Evolutionary conservation across 2,888 invertebrate genomes (phyloP).

Genomic region (Hyposoter dolosus): DNA sequence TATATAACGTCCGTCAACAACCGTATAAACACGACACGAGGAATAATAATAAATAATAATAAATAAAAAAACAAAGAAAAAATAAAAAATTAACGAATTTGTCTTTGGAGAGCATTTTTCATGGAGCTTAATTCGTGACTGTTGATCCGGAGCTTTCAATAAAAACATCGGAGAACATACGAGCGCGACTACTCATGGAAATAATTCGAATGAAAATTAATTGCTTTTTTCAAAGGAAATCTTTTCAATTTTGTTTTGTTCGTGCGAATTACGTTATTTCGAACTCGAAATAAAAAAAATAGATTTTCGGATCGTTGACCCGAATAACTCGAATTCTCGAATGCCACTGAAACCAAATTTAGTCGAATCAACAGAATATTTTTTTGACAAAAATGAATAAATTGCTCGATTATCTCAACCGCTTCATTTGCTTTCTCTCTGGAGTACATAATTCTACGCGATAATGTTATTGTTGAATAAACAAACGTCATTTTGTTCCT

Average conservation of each 20-base stretch:
- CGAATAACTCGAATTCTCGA: background rate
- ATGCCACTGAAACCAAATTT: background rate
- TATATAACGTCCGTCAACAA: conserved; percentile 38
- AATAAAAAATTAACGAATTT: background rate
- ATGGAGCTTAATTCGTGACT: background rate
- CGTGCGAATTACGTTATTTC: background rate
- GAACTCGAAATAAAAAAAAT: background rate
- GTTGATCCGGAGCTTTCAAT: background rate
- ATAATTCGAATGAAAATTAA: conserved; percentile 37
- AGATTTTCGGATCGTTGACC: background rate
- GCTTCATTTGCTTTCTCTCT: too few relatives aligned
- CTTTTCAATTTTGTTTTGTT: background rate
- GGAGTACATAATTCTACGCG: too few relatives aligned
- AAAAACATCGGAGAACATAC: background rate
- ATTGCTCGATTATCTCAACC: too few relatives aligned
- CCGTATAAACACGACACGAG: conserved; percentile 4
- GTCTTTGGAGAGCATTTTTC: background rate
- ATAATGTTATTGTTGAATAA: too few relatives aligned
- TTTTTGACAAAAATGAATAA: too few relatives aligned
- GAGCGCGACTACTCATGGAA: background rate
- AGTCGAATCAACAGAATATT: too few relatives aligned
- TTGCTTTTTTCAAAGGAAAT: conserved; percentile 13
- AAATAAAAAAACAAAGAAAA: conserved; percentile 12
- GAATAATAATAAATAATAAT: background rate
- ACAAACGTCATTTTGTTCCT: too few relatives aligned